Base-by-base conservation (phyloP, 2,113 vertebrate species). In the Vombatus ursinus region DNA sequence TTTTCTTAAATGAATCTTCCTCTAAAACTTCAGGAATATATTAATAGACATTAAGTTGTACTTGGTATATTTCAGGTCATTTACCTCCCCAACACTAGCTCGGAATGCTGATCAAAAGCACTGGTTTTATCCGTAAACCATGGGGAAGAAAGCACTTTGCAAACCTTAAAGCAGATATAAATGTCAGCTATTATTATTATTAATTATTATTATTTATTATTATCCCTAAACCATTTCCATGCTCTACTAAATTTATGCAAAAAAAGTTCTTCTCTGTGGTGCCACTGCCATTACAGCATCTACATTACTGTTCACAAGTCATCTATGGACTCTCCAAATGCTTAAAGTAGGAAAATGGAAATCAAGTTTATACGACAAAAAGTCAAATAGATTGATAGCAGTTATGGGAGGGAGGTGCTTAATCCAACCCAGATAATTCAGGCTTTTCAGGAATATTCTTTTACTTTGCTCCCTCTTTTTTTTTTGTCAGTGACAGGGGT, bases 1-100 rank as follows among this genome's bases (percentile, higher is more conserved):
- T 97, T 96, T 77, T 84, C n/a, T 84, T 84, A 94, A 93, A 96
- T 92, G 95, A 91, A 93, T 96, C 95, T 97, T 94, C 95, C 94
- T 94, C 91, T 95, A 92, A 94, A 96, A 96, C 68, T 90, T 96
- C 50, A 96, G 94, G 96, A 95, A 96, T 77, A 26, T 93, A 84
- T 92, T 95, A 92, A 92, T 61, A 92, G 95, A 10, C 52, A 92
- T 90, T 96, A 94, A 96, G 91, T 93, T 96, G 51, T 51, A 90
- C 28, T 89, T 49, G 92, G 50, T 7, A 95, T n/a, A 90, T 19
- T 92, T 91, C 52, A 54, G 90, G 24, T 93, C 47, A 94, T 95
- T 94, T 95, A 44, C 84, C 53, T 95, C 91, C 89, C 8, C 16
- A 52, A 44, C 52, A 96, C 57, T 95, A 90, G 92, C 89, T 95